A percentile compares a stretch with the other conserved stretches of the same genome.
phyloP scores from a whole-genome alignment of 2,113 vertebrate species.

The Parotia lawesii region DNA sequence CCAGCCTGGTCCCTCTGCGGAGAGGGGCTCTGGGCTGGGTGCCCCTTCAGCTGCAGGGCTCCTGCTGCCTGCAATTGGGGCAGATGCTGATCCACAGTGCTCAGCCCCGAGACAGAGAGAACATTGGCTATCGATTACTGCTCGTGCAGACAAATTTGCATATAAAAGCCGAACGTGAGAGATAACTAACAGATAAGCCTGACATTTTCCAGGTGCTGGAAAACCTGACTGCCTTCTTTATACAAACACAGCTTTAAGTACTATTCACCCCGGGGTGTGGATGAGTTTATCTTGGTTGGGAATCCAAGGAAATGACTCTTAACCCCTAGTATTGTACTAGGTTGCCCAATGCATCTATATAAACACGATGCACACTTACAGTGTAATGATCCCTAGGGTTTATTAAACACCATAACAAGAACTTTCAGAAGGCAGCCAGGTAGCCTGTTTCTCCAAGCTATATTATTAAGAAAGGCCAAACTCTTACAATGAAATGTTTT shows the following conservation, averaged over 20 bases:
- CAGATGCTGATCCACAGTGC: background rate
- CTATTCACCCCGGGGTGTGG: constrained; percentile 27
- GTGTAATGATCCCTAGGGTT: constrained; percentile 9
- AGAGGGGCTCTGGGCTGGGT: background rate
- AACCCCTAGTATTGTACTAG: constrained; percentile 8
- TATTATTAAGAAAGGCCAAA: constrained; percentile 14
- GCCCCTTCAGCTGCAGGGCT: background rate
- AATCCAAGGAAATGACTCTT: constrained; percentile 49
- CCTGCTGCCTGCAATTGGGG: background rate
- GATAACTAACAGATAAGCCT: constrained; percentile 54
- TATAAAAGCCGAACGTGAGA: constrained; percentile 37
- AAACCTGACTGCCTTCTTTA: constrained; percentile 56
- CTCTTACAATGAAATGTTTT: background rate
- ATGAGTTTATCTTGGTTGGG: constrained; percentile 38
- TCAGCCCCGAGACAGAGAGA: background rate
- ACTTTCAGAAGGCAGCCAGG: constrained; percentile 19
- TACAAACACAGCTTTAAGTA: constrained; percentile 44
- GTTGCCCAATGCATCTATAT: constrained; percentile 30
- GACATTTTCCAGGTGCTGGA: constrained; percentile 54
- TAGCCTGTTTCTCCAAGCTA: background rate
- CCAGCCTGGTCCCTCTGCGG: background rate
- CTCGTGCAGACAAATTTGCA: constrained; percentile 26
- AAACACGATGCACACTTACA: constrained; percentile 15
- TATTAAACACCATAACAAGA: constrained; percentile 39
- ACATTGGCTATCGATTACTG: background rate